These are phyloP conservation scores for fruit fly (Drosophila melanogaster) DNA, from an alignment of 1,140 invertebrate species.

Conservation along the genomic window DNA sequence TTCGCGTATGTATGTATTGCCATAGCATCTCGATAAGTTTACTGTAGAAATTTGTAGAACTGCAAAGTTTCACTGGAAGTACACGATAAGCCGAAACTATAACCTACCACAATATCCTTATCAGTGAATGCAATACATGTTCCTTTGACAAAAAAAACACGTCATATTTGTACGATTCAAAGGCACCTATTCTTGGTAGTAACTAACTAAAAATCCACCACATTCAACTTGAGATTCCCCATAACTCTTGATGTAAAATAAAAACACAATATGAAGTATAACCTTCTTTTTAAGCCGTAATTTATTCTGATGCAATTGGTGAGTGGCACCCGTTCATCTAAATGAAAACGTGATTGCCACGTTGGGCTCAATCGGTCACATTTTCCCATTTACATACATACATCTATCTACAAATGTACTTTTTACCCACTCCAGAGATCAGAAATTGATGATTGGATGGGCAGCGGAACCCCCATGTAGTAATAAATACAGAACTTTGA, in stretches of 20 bases:
- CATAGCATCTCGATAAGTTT: not conserved
- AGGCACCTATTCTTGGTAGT: no score
- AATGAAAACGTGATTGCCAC: slow-evolving; percentile 10
- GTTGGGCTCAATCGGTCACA: not conserved
- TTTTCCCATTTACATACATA: slow-evolving; percentile 6
- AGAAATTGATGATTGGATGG: slow-evolving; percentile 1
- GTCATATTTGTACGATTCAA: no score
- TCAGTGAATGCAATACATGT: not conserved
- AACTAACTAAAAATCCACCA: no score
- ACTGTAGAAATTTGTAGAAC: not conserved
- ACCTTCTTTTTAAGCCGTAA: not conserved
- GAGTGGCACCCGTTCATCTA: slow-evolving; percentile 1
- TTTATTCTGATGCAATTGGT: not conserved
- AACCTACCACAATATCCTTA: slow-evolving; percentile 32
- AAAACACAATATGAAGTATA: not conserved
- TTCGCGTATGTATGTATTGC: no score
- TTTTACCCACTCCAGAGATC: not conserved
- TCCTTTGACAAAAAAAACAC: no score
- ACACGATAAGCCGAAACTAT: slow-evolving; percentile 14
- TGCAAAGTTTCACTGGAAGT: not conserved
- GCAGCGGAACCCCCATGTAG: slow-evolving; percentile 18
- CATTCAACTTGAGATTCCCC: no score
- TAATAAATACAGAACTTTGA: not conserved
- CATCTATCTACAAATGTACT: no score
- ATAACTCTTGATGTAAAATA: not conserved